Evolutionary conservation across 2,888 invertebrate species (phyloP).

Genomic region (Tubulanus polymorphus): DNA sequence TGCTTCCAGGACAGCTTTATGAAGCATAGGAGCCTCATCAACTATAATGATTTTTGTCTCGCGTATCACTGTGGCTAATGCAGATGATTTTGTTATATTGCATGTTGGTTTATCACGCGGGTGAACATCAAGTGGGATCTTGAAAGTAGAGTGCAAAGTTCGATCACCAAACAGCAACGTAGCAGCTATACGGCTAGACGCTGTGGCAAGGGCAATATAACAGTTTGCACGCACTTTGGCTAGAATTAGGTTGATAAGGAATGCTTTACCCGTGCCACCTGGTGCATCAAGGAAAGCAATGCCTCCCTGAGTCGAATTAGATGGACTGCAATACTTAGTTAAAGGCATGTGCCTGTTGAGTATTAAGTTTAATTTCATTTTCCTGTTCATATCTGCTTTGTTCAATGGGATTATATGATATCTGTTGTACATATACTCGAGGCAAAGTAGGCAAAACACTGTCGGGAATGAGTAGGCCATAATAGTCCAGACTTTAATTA

Average conservation of each 20-base stretch:
- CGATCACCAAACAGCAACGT: conserved; percentile 41
- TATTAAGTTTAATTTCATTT: too few species aligned
- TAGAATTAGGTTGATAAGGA: conserved; percentile 45
- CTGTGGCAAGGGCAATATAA: conserved; percentile 46
- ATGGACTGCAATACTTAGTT: too few species aligned
- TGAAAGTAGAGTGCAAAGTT: conserved; percentile 21
- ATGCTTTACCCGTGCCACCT: conserved; percentile 54
- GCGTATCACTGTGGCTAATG: background rate
- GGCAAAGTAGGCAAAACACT: too few species aligned
- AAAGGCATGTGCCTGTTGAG: too few species aligned
- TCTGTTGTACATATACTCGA: too few species aligned
- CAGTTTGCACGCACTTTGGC: conserved; percentile 39
- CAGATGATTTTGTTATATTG: background rate
- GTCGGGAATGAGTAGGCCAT: too few species aligned
- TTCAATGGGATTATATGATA: too few species aligned
- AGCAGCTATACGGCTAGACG: conserved; percentile 55
- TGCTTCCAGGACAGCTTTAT: background rate
- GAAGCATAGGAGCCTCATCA: conserved; percentile 5
- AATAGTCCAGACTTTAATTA: too few species aligned
- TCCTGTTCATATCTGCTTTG: too few species aligned
- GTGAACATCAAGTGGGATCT: background rate
- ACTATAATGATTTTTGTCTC: background rate
- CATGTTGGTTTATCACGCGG: background rate
- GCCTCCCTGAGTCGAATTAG: background rate
- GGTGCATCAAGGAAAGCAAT: conserved; percentile 48